phyloP scores from a whole-genome alignment of 2,797 vertebrate species.

The Sternarchorhynchus goeldii region DNA sequence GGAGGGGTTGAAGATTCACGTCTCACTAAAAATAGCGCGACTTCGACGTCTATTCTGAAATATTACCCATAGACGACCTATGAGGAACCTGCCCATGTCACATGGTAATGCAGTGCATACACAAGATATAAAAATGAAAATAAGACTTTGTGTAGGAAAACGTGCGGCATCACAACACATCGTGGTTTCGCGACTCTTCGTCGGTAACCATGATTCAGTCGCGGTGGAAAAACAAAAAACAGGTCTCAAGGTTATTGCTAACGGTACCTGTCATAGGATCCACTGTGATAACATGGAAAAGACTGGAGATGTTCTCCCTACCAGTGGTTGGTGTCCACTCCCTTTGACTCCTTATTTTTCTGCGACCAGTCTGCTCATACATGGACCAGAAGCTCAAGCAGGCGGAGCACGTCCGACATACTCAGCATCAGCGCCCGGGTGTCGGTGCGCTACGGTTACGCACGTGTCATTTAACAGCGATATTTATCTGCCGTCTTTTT shows the following conservation, averaged over 20 bases:
- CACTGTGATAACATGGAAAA: conserved; percentile 21
- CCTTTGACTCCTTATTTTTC: conserved; percentile 23
- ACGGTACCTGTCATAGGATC: conserved; percentile 44
- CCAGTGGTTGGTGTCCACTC: conserved; percentile 16
- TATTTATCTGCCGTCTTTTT: too few species aligned
- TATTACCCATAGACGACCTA: neutral
- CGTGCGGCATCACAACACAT: neutral
- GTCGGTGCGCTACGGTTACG: neutral
- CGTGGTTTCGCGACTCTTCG: too few species aligned
- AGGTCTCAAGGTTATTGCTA: conserved; percentile 36
- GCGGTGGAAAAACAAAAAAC: neutral
- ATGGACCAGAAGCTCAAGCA: neutral
- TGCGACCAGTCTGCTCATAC: neutral
- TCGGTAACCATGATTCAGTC: neutral
- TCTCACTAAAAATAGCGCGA: too few species aligned
- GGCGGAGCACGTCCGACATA: too few species aligned
- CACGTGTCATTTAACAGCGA: too few species aligned
- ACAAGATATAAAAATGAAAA: neutral
- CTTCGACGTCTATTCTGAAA: too few species aligned
- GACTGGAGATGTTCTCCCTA: conserved; percentile 27
- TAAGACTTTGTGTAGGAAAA: neutral
- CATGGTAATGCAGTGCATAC: neutral
- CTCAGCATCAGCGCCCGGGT: conserved; percentile 12
- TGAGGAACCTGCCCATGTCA: conserved; percentile 4
- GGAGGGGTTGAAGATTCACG: too few species aligned